Percentiles rank a stretch among this genome's conserved stretches.
Conservation (phyloP, 1,140 invertebrate species). For the Branchinecta lindahli region DNA sequence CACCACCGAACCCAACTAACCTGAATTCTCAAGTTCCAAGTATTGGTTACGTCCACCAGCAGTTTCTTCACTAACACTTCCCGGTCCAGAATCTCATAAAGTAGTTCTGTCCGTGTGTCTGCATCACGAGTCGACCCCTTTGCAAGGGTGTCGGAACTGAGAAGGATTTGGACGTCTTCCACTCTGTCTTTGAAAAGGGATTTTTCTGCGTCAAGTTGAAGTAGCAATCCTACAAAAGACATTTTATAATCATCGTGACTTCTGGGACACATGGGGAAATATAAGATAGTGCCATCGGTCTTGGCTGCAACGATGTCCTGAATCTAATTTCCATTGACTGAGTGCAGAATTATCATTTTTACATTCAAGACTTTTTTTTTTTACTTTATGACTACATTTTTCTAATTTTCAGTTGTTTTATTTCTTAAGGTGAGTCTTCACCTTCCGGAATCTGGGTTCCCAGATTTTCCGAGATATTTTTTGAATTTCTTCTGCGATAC, state of each 20-base stretch:
- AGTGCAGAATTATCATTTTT: too few species aligned
- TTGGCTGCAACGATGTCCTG: too few species aligned
- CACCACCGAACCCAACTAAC: slow-evolving; percentile 22
- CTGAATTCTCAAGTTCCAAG: slow-evolving; percentile 47
- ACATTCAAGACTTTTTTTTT: too few species aligned
- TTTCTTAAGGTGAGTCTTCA: too few species aligned
- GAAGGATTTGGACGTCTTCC: slow-evolving; percentile 52
- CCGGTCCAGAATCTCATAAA: slow-evolving; percentile 43
- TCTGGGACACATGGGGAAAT: too few species aligned
- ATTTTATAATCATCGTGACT: slow-evolving; percentile 12
- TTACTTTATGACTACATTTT: too few species aligned
- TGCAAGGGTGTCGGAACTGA: slow-evolving; percentile 45
- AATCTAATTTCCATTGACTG: too few species aligned
- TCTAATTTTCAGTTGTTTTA: too few species aligned
- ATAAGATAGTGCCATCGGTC: too few species aligned
- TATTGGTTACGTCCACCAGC: slow-evolving; percentile 44
- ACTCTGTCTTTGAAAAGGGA: slow-evolving; percentile 51
- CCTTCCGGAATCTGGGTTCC: too few species aligned
- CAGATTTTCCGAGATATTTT: too few species aligned
- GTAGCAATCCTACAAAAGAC: slow-evolving; percentile 33
- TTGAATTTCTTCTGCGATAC: too few species aligned
- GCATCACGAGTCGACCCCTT: slow-evolving; percentile 30
- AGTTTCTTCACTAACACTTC: slow-evolving; percentile 45
- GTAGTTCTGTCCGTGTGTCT: slow-evolving; percentile 22
- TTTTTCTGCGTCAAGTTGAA: slow-evolving; percentile 45